Evolutionary conservation across 2,888 invertebrate species (phyloP).

Genomic region (Acholoe squamosa): DNA sequence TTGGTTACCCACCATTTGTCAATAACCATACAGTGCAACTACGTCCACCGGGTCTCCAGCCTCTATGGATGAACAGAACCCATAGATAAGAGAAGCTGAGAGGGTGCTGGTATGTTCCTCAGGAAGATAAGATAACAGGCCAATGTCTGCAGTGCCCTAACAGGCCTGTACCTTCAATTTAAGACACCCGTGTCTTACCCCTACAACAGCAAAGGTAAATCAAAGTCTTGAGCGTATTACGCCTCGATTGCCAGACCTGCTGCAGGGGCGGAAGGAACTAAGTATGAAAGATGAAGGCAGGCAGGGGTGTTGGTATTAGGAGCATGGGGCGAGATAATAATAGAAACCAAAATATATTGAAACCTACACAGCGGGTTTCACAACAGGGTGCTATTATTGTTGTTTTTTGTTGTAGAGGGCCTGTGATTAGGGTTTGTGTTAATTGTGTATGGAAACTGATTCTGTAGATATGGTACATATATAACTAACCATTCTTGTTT

Average conservation of each 20-base stretch:
- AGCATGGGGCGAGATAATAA: too few relatives aligned
- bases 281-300: constrained; percentile 10
- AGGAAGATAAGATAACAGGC: not conserved
- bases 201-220: not conserved
- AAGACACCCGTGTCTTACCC: not conserved
- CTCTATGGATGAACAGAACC: too few relatives aligned
- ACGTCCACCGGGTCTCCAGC: too few relatives aligned
- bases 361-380: too few relatives aligned
- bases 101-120: constrained; percentile 21
- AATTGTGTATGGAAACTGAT: too few relatives aligned
- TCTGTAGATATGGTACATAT: too few relatives aligned
- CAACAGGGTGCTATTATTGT: too few relatives aligned
- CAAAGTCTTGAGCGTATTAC: constrained; percentile 3
- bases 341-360: too few relatives aligned
- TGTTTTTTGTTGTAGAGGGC: too few relatives aligned
- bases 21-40: not conserved
- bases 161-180: not conserved
- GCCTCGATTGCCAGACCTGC: not conserved
- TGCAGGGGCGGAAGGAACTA: not conserved
- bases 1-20: not conserved
- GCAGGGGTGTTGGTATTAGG: not conserved
- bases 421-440: too few relatives aligned
- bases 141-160: not conserved
- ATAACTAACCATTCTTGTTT: too few relatives aligned
- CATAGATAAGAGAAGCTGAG: not conserved